A percentile compares a stretch with the other conserved stretches of the same genome.
Evolutionary conservation across 2,113 vertebrate genomes (phyloP).

Genomic region (Otus sunia): DNA sequence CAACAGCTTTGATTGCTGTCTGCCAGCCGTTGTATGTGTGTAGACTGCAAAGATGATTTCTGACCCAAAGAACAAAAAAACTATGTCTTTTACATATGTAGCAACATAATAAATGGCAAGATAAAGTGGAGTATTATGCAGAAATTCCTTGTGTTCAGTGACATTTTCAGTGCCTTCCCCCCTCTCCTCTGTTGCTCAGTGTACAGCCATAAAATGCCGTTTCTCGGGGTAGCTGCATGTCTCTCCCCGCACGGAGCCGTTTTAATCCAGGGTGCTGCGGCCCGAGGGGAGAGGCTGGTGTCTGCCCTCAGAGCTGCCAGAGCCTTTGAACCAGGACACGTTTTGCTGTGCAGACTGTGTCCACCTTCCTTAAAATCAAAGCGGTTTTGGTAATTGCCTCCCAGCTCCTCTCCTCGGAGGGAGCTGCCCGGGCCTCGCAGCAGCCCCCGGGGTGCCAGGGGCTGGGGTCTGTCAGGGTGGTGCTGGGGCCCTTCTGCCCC

Average conservation of each 20-base stretch:
- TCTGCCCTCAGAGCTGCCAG: neutral
- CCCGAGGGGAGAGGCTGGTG: neutral
- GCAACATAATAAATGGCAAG: neutral
- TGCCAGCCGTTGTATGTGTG: fast-evolving
- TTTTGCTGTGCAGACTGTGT: neutral
- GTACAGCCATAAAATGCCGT: too few species aligned
- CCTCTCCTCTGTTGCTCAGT: too few species aligned
- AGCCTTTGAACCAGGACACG: neutral
- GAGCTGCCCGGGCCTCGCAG: neutral
- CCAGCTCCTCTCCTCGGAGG: neutral
- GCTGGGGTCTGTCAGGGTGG: neutral
- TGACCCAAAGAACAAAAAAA: neutral
- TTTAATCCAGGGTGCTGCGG: neutral
- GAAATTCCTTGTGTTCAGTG: neutral
- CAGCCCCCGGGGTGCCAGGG: too few species aligned
- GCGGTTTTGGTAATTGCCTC: neutral
- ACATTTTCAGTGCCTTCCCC: too few species aligned
- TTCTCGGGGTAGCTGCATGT: too few species aligned
- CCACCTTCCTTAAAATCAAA: neutral
- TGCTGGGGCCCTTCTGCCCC: neutral
- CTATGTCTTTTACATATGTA: neutral
- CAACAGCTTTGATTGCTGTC: neutral
- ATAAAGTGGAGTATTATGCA: neutral
- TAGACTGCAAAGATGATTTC: neutral
- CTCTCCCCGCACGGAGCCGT: neutral